phyloP scores from a whole-genome alignment of 1,140 invertebrate genomes.

The Aradophagus sp. region DNA sequence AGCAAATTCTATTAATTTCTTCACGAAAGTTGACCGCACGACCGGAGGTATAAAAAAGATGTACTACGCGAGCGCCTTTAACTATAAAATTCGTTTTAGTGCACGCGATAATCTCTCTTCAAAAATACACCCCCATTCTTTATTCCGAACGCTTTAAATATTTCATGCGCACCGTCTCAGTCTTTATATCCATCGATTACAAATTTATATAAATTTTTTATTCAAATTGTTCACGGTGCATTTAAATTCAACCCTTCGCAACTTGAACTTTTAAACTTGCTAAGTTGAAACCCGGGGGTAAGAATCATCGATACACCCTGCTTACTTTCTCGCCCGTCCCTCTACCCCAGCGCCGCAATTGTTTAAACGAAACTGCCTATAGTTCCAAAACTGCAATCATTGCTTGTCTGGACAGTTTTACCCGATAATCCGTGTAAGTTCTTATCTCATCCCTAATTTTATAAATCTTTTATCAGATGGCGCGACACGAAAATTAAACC shows the following conservation, averaged over 20 bases:
- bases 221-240: conserved; percentile 22
- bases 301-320: conserved; percentile 26
- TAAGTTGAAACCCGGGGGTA: conserved; percentile 13
- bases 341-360: conserved; percentile 10
- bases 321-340: neutral
- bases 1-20: no score
- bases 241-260: conserved; percentile 43
- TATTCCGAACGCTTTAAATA: conserved; percentile 7
- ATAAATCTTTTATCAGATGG: conserved; percentile 18
- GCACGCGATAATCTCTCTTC: neutral
- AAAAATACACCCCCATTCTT: neutral
- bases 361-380: conserved; percentile 29
- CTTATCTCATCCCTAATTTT: neutral
- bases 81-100: no score
- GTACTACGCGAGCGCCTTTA: no score
- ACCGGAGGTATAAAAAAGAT: no score
- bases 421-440: conserved; percentile 7
- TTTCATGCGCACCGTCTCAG: conserved; percentile 8
- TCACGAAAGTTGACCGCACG: no score
- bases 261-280: conserved; percentile 33
- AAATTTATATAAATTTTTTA: conserved; percentile 39
- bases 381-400: conserved; percentile 43
- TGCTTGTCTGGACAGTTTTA: conserved; percentile 29
- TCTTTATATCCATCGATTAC: conserved; percentile 28
- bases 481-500: no score